Evolutionary conservation across 2,797 vertebrate genomes (phyloP).

Genomic region (Lepilemur septentrionalis): DNA sequence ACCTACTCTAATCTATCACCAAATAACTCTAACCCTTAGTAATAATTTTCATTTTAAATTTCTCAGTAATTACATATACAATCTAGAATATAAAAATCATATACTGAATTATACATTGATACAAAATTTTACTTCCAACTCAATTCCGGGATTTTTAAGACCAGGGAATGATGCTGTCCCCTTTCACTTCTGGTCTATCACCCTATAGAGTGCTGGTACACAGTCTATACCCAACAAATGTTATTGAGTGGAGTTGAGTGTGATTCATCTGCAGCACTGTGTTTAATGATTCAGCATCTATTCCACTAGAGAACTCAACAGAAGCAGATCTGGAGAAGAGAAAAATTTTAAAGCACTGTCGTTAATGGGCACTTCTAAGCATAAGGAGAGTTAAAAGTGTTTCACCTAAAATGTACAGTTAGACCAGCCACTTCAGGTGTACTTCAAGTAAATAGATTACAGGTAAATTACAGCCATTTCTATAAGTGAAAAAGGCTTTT

Average conservation of each 20-base stretch:
- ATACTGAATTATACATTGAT: neutral
- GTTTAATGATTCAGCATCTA: neutral
- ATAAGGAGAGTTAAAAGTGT: slow-evolving; percentile 46
- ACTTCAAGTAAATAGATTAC: slow-evolving; percentile 69
- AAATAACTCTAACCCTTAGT: neutral
- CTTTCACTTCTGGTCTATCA: neutral
- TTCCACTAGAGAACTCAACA: neutral
- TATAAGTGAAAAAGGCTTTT: slow-evolving; percentile 71
- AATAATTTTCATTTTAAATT: slow-evolving; percentile 21
- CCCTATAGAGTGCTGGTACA: neutral
- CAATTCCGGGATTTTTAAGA: neutral
- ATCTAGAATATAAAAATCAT: neutral
- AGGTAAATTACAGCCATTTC: slow-evolving; percentile 67
- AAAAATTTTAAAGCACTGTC: slow-evolving; percentile 6
- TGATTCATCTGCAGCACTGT: neutral
- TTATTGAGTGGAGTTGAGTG: neutral
- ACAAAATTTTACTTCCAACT: neutral
- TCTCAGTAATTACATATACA: neutral
- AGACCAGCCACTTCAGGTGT: slow-evolving; percentile 48
- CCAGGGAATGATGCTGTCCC: neutral
- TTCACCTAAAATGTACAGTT: slow-evolving; percentile 51
- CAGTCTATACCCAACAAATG: neutral
- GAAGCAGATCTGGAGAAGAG: slow-evolving; percentile 5
- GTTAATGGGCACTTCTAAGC: slow-evolving; percentile 24
- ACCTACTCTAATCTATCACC: neutral